Evolutionary conservation across 2,797 vertebrate species (phyloP).

Genomic region (Rhinoraja longicauda): DNA sequence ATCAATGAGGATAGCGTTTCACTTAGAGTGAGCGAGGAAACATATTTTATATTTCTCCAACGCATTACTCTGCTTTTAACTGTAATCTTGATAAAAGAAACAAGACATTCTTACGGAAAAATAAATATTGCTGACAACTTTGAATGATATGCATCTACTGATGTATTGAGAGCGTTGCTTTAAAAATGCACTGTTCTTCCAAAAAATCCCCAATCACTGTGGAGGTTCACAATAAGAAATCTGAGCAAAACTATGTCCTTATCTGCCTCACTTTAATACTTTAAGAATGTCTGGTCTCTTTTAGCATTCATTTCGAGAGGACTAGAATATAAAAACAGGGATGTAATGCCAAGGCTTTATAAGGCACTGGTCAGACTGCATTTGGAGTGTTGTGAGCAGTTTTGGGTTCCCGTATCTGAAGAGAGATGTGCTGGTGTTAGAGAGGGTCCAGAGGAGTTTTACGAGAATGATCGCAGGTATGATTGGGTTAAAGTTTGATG

Average conservation of each 20-base stretch:
- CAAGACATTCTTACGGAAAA: not conserved
- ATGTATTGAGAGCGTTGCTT: not conserved
- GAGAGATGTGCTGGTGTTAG: too few relatives aligned
- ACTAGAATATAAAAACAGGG: too few relatives aligned
- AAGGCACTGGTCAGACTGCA: too few relatives aligned
- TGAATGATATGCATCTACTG: not conserved
- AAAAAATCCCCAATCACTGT: not conserved
- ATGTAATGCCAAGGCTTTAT: too few relatives aligned
- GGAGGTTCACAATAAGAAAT: not conserved
- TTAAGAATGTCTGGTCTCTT: too few relatives aligned
- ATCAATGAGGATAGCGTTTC: not conserved
- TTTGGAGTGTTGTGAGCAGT: too few relatives aligned
- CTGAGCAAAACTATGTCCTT: not conserved
- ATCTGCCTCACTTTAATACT: not conserved
- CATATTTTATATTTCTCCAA: not conserved
- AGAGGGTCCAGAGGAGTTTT: too few relatives aligned
- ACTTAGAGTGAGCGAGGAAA: not conserved
- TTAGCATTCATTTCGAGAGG: too few relatives aligned
- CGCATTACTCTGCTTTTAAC: not conserved
- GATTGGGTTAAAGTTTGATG: too few relatives aligned
- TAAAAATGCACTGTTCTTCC: not conserved
- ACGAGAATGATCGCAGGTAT: too few relatives aligned
- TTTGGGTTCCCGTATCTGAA: too few relatives aligned
- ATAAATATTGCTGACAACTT: not conserved
- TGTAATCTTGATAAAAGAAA: not conserved